Conservation (phyloP, 2,888 invertebrate species). For the Sarcophaga variegata region DNA sequence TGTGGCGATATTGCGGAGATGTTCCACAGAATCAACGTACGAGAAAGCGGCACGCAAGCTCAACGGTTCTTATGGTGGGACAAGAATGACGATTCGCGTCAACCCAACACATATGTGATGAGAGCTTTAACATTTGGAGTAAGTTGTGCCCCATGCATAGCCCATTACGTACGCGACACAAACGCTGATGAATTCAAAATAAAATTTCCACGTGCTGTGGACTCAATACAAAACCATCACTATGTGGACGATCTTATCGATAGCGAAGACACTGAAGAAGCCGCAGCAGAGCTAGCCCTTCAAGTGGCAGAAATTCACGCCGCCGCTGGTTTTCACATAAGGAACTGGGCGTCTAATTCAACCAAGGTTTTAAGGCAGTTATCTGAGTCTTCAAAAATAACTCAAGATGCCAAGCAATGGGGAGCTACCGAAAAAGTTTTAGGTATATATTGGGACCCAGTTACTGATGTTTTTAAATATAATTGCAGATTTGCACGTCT, state of each 20-base stretch:
- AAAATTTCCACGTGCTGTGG: slow-evolving; percentile 24
- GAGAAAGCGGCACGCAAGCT: too few species aligned
- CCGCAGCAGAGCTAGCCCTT: not conserved
- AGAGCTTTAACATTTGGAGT: too few species aligned
- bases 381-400: slow-evolving; percentile 4
- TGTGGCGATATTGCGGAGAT: too few species aligned
- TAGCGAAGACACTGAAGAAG: slow-evolving; percentile 33
- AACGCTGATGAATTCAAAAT: too few species aligned
- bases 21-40: too few species aligned
- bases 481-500: slow-evolving; percentile 60
- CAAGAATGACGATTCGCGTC: too few species aligned
- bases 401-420: slow-evolving; percentile 21
- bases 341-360: slow-evolving; percentile 52
- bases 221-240: too few species aligned
- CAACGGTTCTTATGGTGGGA: too few species aligned
- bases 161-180: too few species aligned
- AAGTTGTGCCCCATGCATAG: too few species aligned
- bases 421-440: slow-evolving; percentile 53
- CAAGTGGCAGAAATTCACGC: slow-evolving; percentile 11
- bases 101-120: too few species aligned
- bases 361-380: slow-evolving; percentile 7
- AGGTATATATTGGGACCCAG: slow-evolving; percentile 64
- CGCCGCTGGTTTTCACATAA: slow-evolving; percentile 23
- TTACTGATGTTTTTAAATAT: slow-evolving; percentile 60
- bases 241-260: slow-evolving; percentile 41